phyloP scores from a whole-genome alignment of 2,888 invertebrate species.

The Xanthostigma xanthostigma region DNA sequence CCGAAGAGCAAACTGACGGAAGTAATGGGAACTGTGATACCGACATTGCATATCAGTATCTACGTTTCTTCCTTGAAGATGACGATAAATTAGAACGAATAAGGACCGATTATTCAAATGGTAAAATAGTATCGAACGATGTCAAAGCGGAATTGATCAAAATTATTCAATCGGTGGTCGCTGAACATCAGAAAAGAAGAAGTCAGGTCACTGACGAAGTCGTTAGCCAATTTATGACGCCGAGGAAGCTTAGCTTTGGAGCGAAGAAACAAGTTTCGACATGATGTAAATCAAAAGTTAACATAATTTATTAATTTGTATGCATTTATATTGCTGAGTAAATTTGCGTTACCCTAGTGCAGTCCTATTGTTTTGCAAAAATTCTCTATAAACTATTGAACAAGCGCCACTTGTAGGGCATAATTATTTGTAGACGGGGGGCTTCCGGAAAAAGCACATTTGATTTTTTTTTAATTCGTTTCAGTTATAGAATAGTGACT shows the following conservation, averaged over 20 bases:
- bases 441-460: too few relatives aligned
- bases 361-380: too few relatives aligned
- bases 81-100: slow-evolving; percentile 62
- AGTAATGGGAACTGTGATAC: slow-evolving; percentile 97
- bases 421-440: too few relatives aligned
- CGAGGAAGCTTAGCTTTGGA: slow-evolving; percentile 54
- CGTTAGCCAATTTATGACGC: slow-evolving; percentile 69
- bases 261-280: too few relatives aligned
- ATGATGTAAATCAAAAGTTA: too few relatives aligned
- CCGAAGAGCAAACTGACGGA: slow-evolving; percentile 83
- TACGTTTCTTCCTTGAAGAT: slow-evolving; percentile 89
- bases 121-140: slow-evolving; percentile 84
- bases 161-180: slow-evolving; percentile 59
- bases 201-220: slow-evolving; percentile 72
- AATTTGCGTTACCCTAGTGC: too few relatives aligned
- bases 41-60: slow-evolving; percentile 89
- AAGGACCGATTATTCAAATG: slow-evolving; percentile 64
- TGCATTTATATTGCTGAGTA: too few relatives aligned
- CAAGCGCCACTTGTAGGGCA: too few relatives aligned
- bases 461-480: too few relatives aligned
- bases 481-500: too few relatives aligned
- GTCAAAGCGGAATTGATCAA: slow-evolving; percentile 84
- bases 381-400: too few relatives aligned
- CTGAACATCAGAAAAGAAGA: slow-evolving; percentile 67
- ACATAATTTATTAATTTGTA: too few relatives aligned